Base-by-base conservation (phyloP, 1,140 invertebrate genomes). In the Drosophila varians region DNA sequence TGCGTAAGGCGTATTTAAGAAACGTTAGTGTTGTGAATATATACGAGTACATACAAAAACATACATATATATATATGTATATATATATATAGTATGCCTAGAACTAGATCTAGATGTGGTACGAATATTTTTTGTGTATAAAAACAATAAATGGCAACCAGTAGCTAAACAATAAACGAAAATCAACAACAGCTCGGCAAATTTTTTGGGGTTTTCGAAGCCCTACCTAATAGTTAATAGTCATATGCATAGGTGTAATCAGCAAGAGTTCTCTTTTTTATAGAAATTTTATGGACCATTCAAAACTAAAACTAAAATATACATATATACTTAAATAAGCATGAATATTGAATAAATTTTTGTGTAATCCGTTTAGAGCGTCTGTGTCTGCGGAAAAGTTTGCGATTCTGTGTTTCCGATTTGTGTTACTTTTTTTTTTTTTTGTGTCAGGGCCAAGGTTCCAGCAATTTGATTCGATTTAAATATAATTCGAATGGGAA, bases 21-120 rank as follows among this genome's bases (percentile, higher is more conserved):
- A 84, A 84, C 80, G 76, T 87, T 86, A 86, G 80, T 87, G 80
- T 86, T 86, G 80, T 86, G 80, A 86, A 86, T 87, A 83, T 71
- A 74, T 74, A 61, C 74, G 62, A 78, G 58, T 74, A 78, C 55
- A 68, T 53, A 49, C 60, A 46, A 43, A 61, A 57, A 34, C 54
- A 40, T 0, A 60, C 40, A 25, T 18, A 57, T 18, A 54, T 16
- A 71, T 49, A 51, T 48, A 69, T 40, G 48, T 40, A 60, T 21
- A 46, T 57, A 38, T 19, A 14, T 16, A 25, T 49, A 45, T 23
- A 8, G 36, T 55, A 55, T 42, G 52, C 28, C 52, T 74, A 55
- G 47, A 64, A 11, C 53, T 49, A 61, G 61, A 49, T 31, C 23
- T 65, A 62, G 25, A 42, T 19, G 49, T 40, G 55, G 45, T 69